phyloP scores from a whole-genome alignment of 2,888 invertebrate genomes.

The Omphaloscelis lunosa region DNA sequence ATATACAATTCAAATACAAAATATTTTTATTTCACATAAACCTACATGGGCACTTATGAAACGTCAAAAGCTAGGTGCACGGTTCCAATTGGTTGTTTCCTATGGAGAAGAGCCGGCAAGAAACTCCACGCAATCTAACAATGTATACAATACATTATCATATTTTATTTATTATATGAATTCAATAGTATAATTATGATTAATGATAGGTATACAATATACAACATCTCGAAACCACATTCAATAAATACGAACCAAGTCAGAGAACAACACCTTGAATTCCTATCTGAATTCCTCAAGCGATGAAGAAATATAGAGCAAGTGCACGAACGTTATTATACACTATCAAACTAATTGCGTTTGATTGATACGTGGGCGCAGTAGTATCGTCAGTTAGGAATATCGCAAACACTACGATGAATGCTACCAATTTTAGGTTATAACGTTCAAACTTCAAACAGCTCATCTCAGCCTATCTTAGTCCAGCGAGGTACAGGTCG shows the following conservation, averaged over 20 bases:
- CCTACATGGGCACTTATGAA: too few species aligned
- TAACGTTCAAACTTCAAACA: neutral
- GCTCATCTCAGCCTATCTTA: neutral
- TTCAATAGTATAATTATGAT: neutral
- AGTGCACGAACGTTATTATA: conserved; percentile 5
- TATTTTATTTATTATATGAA: neutral
- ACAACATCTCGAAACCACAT: neutral
- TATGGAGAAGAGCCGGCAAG: too few species aligned
- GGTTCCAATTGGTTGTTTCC: too few species aligned
- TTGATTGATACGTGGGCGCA: conserved; percentile 64
- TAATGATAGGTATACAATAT: neutral
- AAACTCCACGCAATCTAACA: too few species aligned
- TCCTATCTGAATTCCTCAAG: conserved; percentile 16
- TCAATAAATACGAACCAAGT: neutral
- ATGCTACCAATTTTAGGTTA: neutral
- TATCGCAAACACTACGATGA: neutral
- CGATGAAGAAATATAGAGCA: conserved; percentile 41
- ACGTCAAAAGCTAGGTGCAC: too few species aligned
- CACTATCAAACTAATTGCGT: conserved; percentile 50
- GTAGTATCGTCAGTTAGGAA: conserved; percentile 25
- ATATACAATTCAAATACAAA: too few species aligned
- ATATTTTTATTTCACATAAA: too few species aligned
- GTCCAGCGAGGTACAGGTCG: neutral
- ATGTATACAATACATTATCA: too few species aligned
- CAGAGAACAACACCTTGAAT: conserved; percentile 12